Evolutionary conservation across 1,140 invertebrate genomes (phyloP), one percentile per base, ranked within the genome.

Genomic region (Bombus confusus): DNA sequence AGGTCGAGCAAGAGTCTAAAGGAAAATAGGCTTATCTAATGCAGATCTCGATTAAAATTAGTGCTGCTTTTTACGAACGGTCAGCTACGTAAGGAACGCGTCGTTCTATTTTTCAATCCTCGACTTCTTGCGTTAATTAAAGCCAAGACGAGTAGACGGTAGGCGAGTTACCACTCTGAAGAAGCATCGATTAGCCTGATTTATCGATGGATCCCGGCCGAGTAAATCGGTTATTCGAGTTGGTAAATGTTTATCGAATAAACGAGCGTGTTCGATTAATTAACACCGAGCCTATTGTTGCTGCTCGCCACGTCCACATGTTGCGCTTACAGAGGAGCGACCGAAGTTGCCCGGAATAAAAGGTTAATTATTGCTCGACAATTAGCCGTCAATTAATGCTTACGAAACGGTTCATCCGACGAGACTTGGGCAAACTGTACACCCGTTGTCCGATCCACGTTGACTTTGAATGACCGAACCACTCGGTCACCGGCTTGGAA

Each of bases 181-280:
- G 71, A 41, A n/a, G 9, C 34, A 13, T 39, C 71, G 15, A n/a
- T 22, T 41, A 41, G 13, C 28, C 18, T n/a, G 39, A 73, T 73
- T 25, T 15, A 74, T 47, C 43, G 41, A 15, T 13, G 15, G 28
- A 9, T 72, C 8, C 9, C 9, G 15, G 12, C 13, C 34, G n/a
- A 8, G 71, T 8, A 34, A 12, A 59, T 37, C 74, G 25, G 22
- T 59, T 52, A 15, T 85, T 57, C 47, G 83, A 79, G 75, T 86
- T 79, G 68, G 86, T 87, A 86, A 89, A 89, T 82, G 79, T 89
- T 89, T 88, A 79, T 88, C 88, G 79, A 86, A 82, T 82, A 88
- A 89, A 89, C 83, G 72, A 68, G 25, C 71, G 41, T 43, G 79
- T 34, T 59, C 78, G 87, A 88, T 88, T 88, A 88, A 89, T 88